A percentile compares a stretch with the other conserved stretches of the same genome.
phyloP scores from a whole-genome alignment of 2,113 vertebrate species.

The Harpagus bidentatus region DNA sequence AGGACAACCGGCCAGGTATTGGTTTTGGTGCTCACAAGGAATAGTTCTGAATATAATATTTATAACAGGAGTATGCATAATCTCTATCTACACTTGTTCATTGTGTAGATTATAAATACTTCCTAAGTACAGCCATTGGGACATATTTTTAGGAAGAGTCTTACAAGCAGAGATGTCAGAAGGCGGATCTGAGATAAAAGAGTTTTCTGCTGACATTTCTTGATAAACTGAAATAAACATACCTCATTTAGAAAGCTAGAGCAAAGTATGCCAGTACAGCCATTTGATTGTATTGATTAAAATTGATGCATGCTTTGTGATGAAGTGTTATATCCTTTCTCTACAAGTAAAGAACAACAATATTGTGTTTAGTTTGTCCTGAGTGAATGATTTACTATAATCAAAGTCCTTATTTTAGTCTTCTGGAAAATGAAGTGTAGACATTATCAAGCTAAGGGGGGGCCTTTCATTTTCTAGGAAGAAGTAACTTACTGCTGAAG shows the following conservation, averaged over 20 bases:
- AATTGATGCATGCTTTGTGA: not conserved
- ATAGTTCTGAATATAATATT: not conserved
- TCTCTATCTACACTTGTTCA: not conserved
- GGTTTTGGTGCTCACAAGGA: not conserved
- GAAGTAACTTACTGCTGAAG: not conserved
- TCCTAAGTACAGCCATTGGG: not conserved
- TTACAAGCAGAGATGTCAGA: constrained; percentile 10
- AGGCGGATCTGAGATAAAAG: not conserved
- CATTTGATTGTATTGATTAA: not conserved
- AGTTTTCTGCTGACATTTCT: constrained; percentile 12
- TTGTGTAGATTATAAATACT: not conserved
- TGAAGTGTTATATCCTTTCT: not conserved
- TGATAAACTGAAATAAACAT: constrained; percentile 28
- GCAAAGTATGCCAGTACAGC: not conserved
- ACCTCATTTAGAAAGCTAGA: constrained; percentile 4
- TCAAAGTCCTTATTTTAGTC: not conserved
- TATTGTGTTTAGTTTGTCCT: not conserved
- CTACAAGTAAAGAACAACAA: not conserved
- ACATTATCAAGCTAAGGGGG: not conserved
- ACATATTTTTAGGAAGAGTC: not conserved
- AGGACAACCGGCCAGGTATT: not conserved
- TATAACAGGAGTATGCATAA: not conserved
- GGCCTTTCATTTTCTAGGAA: not conserved
- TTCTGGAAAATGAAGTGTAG: not conserved
- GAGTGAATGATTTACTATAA: not conserved